Base-by-base conservation (phyloP, 2,888 invertebrate species). In the Megalurothrips usitatus region DNA sequence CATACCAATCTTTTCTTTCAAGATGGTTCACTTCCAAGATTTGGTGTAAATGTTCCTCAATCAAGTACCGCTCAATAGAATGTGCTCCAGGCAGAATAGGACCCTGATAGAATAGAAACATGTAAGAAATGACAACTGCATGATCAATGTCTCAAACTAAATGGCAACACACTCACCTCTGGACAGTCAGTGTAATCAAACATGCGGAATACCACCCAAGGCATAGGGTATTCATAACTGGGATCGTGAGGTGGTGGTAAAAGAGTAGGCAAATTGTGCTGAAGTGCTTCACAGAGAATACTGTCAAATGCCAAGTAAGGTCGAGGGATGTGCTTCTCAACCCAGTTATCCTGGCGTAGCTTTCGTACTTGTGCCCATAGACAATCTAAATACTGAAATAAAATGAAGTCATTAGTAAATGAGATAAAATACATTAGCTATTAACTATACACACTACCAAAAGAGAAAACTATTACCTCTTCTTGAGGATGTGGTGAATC, bases 141-240 rank as follows among this genome's bases (percentile, higher is more conserved):
- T 9, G 6, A 43, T 80, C 63, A 49, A 75, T 43, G 3, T 43
- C 34, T 43, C 2, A 43, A 43, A n/a, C 23, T n/a, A 47, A 34
- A 68, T 14, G 49, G 23, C 10, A 81, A 79, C 78, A 12, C 19
- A 80, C 82, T 84, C 82, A 87, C 96, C 87, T 98, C 98, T 0
- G 98, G 98, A 84, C 98, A 98, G 88, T 99, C 99, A 0, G 98
- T 98, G 87, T 99, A 98, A 87, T 99, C 99, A 89, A 99, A 99
- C 92, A 99, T 94, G 78, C 96, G 91, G 88, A 97, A 99, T 63
- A 98, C 94, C 1, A 97, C 96, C 86, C 94, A 92, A 0, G 99
- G 99, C 91, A 97, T 93, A 0, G 99, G 99, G 88, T 99, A 99
- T 43, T 91, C 89, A 86, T 94, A 94, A 1, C 92, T 92, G 83